Evolutionary conservation across 2,113 vertebrate genomes (phyloP), one percentile per base, ranked within the genome.

Genomic region (Pseudopodoces humilis): DNA sequence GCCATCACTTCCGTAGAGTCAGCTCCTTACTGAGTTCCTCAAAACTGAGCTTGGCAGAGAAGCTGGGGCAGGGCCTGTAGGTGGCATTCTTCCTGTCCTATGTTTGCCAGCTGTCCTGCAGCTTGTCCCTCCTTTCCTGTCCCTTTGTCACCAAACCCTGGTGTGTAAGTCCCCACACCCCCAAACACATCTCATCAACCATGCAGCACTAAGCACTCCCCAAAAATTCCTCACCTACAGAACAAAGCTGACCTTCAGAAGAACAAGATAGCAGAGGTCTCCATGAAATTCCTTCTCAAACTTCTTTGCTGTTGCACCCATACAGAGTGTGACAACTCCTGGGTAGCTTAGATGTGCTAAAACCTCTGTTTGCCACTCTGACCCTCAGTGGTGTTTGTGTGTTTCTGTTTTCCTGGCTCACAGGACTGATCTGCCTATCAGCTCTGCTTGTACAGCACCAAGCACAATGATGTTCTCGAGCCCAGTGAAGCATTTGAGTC

Each of bases 131-230:
- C n/a, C 46, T 44, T 39, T 50, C 39, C 35, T n/a, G 31, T 47
- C 59, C 24, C 14, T 75, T 56, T 37, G 58, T 11, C 79, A 58
- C 12, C 58, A 88, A 63, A n/a, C 14, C 7, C n/a, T 7, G 12
- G 6, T 1, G 4, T 5, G 12, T 35, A 65, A 15, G 5, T 3
- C 13, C 16, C 15, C 24, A 31, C 1, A 6, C 5, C 35, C 28
- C 44, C 62, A 67, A 60, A 53, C 0, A 2, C 27, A 13, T 23
- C 49, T 47, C 80, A 64, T 19, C 27, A 16, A 16, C 25, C 41
- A 22, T 0, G 0, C 28, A 46, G 17, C 7, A 20, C 47, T 30
- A 30, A 33, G n/a, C 52, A 46, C 15, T 35, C 30, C 43, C 2
- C 9, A 49, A 39, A 70, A 56, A 15, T 23, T 53, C 78, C 56